A percentile compares a stretch with the other conserved stretches of the same genome.
Evolutionary conservation across 2,797 vertebrate genomes (phyloP).

Genomic region (Sciurus carolinensis): DNA sequence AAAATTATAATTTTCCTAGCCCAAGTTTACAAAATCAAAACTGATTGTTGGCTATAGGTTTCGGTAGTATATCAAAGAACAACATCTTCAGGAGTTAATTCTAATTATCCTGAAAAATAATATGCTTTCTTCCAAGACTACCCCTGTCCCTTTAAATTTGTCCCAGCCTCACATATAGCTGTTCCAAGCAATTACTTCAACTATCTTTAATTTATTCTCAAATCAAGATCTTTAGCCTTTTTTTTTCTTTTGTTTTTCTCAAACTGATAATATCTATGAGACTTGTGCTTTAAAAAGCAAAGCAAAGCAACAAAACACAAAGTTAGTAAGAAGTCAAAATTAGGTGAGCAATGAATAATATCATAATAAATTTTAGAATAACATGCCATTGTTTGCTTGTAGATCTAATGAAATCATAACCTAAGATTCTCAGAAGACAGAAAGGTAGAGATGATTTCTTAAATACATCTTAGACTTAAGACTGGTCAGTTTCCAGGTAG

Average conservation of each 20-base stretch:
- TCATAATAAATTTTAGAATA: background rate
- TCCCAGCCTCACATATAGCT: background rate
- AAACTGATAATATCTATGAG: background rate
- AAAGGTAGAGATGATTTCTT: background rate
- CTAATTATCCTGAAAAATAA: background rate
- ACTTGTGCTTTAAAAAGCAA: constrained; percentile 40
- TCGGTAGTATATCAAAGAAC: background rate
- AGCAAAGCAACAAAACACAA: background rate
- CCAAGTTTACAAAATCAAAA: background rate
- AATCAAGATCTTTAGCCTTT: background rate
- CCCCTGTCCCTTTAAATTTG: background rate
- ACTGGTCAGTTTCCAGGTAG: background rate
- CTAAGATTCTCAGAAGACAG: background rate
- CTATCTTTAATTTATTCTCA: constrained; percentile 48
- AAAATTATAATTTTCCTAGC: constrained; percentile 25
- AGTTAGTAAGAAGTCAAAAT: constrained; percentile 26
- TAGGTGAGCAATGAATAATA: background rate
- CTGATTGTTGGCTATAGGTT: background rate
- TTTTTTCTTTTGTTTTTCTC: background rate
- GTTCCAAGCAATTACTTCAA: background rate
- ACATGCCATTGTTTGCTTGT: background rate
- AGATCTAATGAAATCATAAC: background rate
- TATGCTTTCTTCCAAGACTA: background rate
- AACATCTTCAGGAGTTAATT: background rate
- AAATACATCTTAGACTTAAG: background rate